Conservation (phyloP, 2,888 invertebrate species). For the Apamea sordens region DNA sequence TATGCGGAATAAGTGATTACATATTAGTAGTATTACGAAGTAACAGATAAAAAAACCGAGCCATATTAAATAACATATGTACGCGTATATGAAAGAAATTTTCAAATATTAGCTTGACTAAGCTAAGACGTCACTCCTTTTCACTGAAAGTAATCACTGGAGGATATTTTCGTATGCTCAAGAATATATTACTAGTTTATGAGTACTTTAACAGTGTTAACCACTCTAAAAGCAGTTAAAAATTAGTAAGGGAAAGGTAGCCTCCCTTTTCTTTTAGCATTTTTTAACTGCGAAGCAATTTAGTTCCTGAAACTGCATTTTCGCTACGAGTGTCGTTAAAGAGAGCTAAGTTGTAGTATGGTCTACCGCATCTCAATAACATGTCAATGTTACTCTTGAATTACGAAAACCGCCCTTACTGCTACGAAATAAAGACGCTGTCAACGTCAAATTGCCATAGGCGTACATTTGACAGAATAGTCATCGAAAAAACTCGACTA, state of each 20-base stretch:
- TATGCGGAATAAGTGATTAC: not conserved
- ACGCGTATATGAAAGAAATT: not conserved
- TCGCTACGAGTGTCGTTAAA: slow-evolving; percentile 7
- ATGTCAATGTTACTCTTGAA: not conserved
- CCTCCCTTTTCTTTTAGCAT: slow-evolving; percentile 12
- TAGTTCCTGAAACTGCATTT: slow-evolving; percentile 22
- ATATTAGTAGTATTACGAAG: slow-evolving; percentile 6
- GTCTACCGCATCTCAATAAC: not conserved
- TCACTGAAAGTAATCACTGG: slow-evolving; percentile 9
- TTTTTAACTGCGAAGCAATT: slow-evolving; percentile 30
- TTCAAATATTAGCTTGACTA: slow-evolving; percentile 1
- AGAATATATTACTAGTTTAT: slow-evolving; percentile 27
- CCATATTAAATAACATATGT: slow-evolving; percentile 1
- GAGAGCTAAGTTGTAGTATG: not conserved
- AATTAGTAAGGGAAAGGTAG: not conserved
- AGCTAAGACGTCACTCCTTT: not conserved
- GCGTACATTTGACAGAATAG: not conserved
- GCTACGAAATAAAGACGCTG: not conserved
- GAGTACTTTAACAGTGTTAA: slow-evolving; percentile 6
- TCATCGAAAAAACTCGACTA: not conserved
- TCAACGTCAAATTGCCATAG: not conserved
- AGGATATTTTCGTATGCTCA: not conserved
- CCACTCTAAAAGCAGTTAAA: slow-evolving; percentile 28
- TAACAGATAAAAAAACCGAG: not conserved
- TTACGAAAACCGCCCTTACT: not conserved